Evolutionary conservation across 1,140 invertebrate species (phyloP), one percentile per base, ranked within the genome.

Genomic region (Apis cerana): DNA sequence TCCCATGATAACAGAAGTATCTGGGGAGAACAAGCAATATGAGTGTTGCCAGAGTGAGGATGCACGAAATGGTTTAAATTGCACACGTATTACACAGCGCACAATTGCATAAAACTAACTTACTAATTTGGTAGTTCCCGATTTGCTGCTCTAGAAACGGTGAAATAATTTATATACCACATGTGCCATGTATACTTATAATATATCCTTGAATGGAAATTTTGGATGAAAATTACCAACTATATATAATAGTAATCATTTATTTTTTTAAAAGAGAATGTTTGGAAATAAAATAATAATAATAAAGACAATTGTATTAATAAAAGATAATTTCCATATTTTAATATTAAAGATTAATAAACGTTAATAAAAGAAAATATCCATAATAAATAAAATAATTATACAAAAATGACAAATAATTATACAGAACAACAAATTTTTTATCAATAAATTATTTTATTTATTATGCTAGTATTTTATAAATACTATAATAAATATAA

Each of bases 51-150:
- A 74, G 77, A 61, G 65, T 78, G 79, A 62, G 62, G 74, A 82
- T 82, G 84, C 79, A 80, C 62, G 85, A 83, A 76, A 81, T 76
- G 83, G 79, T 86, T 72, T 67, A 80, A 81, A 86, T 86, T 84
- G 83, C 67, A 56, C n/a, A 54, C 43, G 68, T 69, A 75, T 85
- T 72, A 65, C 61, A 67, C 56, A 65, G 71, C 80, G 84, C 50
- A 72, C 13, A 54, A 69, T 59, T 81, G 48, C 61, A 33, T 75
- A 79, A 61, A 71, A 75, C 50, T 54, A 21, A 74, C 43, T 84
- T 80, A 43, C 62, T 61, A 84, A 85, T 85, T 85, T 33, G 75
- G 59, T 85, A n/a, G 50, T 23, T 54, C 21, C 33, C 43, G 23
- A 77, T 48, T 23, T n/a, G 15, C n/a, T 15, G 33, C 11, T 23